A percentile compares a stretch with the other conserved stretches of the same genome.
Evolutionary conservation across 2,113 vertebrate species (phyloP).

Genomic region (Alectura lathami): DNA sequence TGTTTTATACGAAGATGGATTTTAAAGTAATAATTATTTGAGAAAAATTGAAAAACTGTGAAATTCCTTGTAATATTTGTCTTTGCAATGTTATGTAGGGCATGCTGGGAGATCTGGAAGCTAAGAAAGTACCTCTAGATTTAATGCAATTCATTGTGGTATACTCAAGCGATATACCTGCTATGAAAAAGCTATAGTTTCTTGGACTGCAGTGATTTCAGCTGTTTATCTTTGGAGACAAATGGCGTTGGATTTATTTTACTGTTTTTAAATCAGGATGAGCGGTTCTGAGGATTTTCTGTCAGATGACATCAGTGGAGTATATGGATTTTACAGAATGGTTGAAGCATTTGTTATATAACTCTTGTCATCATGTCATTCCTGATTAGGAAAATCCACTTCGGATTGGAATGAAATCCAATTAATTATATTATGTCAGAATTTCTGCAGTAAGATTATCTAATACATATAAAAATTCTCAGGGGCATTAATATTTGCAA

Average conservation of each 20-base stretch:
- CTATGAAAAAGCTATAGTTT: neutral
- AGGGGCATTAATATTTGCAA: neutral
- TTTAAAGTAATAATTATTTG: neutral
- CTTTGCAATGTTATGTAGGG: neutral
- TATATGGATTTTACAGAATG: conserved; percentile 19
- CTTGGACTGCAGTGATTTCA: neutral
- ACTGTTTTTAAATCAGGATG: conserved; percentile 39
- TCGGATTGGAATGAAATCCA: conserved; percentile 38
- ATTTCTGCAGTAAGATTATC: neutral
- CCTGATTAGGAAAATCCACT: neutral
- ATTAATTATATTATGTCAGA: neutral
- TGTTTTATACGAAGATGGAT: neutral
- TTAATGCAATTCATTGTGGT: neutral
- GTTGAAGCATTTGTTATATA: conserved; percentile 10
- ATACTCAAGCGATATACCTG: neutral
- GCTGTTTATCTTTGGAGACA: neutral
- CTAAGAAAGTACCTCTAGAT: neutral
- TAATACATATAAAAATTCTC: neutral
- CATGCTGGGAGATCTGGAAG: neutral
- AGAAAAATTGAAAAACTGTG: neutral
- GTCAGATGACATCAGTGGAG: neutral
- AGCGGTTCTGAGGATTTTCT: conserved; percentile 37
- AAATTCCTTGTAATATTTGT: no score
- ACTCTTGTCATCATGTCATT: conserved; percentile 1
- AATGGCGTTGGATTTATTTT: conserved; percentile 28